Percentiles rank a stretch among this genome's conserved stretches.
Conservation (phyloP, 1,140 invertebrate species). For the Pogonomyrmex californicus region DNA sequence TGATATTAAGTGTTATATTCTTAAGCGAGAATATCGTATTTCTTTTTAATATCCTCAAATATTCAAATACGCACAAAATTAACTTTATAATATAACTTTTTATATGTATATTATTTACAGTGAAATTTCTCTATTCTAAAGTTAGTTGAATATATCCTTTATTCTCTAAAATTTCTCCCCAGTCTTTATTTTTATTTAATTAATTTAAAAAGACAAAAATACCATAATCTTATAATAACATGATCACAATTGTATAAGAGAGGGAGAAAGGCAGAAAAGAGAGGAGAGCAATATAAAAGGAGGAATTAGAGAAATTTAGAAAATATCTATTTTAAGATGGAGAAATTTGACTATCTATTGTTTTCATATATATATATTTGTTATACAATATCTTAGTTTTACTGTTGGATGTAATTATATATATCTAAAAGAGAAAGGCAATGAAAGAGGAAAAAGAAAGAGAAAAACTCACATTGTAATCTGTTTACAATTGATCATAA, state of each 20-base stretch:
- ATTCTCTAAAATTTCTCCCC: background rate
- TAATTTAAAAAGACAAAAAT: background rate
- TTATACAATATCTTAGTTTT: conserved; percentile 11
- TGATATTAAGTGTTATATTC: conserved; percentile 18
- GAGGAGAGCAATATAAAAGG: too few relatives aligned
- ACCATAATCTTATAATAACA: background rate
- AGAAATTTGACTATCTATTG: background rate
- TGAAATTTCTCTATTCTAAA: conserved; percentile 14
- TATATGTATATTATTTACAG: conserved; percentile 26
- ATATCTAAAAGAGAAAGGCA: background rate
- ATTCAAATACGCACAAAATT: conserved; percentile 37
- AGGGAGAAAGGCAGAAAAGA: background rate
- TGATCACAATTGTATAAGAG: background rate
- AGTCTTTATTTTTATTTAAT: background rate
- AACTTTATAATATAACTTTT: conserved; percentile 27
- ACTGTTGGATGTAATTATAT: conserved; percentile 30
- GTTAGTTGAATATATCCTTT: background rate
- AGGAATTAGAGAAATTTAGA: too few relatives aligned
- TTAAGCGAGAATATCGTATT: background rate
- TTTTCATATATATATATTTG: conserved; percentile 26
- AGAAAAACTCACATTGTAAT: background rate
- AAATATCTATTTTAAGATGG: too few relatives aligned
- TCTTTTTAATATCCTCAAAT: conserved; percentile 45
- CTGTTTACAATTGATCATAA: conserved; percentile 9
- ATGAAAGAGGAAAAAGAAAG: background rate